Percentiles rank a stretch among this genome's conserved stretches.
phyloP scores from a whole-genome alignment of 2,888 invertebrate species.

The Tethea ocularis region DNA sequence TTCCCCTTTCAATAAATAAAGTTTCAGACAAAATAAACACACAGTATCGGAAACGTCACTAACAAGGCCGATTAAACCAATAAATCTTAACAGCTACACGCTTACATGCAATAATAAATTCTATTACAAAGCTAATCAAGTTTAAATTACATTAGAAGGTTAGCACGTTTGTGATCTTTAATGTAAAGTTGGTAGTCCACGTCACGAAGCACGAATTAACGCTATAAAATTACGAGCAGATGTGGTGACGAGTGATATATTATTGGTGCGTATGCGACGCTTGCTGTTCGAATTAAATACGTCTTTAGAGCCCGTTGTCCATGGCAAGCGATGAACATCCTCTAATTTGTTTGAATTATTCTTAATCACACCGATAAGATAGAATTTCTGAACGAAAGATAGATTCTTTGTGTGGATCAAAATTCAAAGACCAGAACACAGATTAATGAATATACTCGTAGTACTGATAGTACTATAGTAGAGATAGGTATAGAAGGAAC shows the following conservation, averaged over 20 bases:
- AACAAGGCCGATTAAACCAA: not conserved
- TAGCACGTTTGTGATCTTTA: slow-evolving; percentile 27
- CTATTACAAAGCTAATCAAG: slow-evolving; percentile 26
- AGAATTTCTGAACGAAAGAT: too few species aligned
- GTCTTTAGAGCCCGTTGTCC: slow-evolving; percentile 26
- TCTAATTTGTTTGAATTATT: not conserved
- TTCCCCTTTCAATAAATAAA: too few species aligned
- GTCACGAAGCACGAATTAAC: slow-evolving; percentile 54
- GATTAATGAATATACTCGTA: too few species aligned
- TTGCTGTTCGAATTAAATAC: slow-evolving; percentile 43
- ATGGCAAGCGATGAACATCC: slow-evolving; percentile 20
- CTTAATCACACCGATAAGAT: not conserved
- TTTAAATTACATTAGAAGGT: slow-evolving; percentile 13
- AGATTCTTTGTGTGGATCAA: too few species aligned
- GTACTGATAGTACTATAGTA: too few species aligned
- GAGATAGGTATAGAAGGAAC: too few species aligned
- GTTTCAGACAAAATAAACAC: slow-evolving; percentile 37
- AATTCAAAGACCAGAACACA: too few species aligned
- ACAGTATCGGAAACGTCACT: slow-evolving; percentile 34
- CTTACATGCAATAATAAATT: slow-evolving; percentile 20
- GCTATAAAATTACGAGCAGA: slow-evolving; percentile 64
- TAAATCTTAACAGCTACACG: not conserved
- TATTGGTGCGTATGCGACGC: slow-evolving; percentile 42
- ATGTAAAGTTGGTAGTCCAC: slow-evolving; percentile 35
- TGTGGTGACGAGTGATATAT: slow-evolving; percentile 67